These are phyloP conservation scores for Phodopus roborovskii DNA, from an alignment of 2,113 vertebrate genomes.

Conservation along the genomic window DNA sequence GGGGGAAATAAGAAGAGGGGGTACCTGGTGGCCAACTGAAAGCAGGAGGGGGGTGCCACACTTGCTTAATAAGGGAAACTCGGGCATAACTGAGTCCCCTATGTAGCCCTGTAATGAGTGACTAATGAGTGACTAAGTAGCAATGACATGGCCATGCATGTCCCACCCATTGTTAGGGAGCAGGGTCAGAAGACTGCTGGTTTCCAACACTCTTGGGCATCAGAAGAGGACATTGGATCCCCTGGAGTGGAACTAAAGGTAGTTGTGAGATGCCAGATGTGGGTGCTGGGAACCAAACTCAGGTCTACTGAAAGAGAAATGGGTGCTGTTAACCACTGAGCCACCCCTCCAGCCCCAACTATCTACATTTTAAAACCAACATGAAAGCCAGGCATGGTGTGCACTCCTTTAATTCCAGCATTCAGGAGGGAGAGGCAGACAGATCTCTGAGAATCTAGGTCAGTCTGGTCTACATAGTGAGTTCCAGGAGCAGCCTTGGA, in stretches of 20 bases:
- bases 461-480: not conserved
- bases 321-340: not conserved
- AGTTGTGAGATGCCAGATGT: not conserved
- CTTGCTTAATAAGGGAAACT: too few species aligned
- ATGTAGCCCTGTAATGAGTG: too few species aligned
- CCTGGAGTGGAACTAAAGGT: not conserved
- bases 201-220: too few species aligned
- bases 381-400: not conserved
- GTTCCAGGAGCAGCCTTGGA: not conserved
- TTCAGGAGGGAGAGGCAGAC: too few species aligned
- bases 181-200: too few species aligned
- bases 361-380: not conserved
- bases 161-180: too few species aligned
- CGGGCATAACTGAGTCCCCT: too few species aligned
- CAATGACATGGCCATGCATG: too few species aligned
- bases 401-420: not conserved
- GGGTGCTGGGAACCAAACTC: not conserved
- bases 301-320: not conserved
- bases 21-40: too few species aligned
- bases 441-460: not conserved
- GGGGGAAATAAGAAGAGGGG: too few species aligned
- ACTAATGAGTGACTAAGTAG: too few species aligned
- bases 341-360: not conserved
- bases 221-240: not conserved
- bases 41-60: too few species aligned